Base-by-base conservation (phyloP, 2,797 vertebrate species). In the Sciurus vulgaris region DNA sequence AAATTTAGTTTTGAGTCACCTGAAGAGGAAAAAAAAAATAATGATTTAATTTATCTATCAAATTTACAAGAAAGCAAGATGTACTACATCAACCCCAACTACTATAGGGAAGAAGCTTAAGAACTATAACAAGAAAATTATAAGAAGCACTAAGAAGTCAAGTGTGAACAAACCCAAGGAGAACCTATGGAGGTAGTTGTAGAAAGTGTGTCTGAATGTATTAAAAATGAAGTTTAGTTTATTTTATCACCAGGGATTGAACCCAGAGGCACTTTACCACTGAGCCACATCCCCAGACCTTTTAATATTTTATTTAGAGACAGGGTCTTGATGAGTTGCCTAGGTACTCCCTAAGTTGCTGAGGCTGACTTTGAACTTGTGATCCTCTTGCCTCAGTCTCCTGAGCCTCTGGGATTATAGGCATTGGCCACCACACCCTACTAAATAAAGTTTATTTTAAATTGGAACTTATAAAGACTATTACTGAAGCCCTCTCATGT, bases 371-470 rank as follows among this genome's bases (percentile, higher is more conserved):
- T 56, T 56, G 54, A 56, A 22, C 18, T 56, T 7, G 20, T 8
- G 2, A 56, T 56, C 18, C 18, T 56, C 54, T 7, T 22, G 7
- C 7, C 54, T 56, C 54, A 56, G 54, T 18, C 54, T 56, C 54
- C 18, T 7, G 20, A 56, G 20, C 20, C 20, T 56, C 54, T 56
- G 54, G 54, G 54, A 56, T 22, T 56, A 56, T 7, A 22, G 54
- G 20, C 20, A 18, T 22, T 7, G 7, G 7, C 20, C 54, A 56
- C 7, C 54, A 56, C 20, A 2, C 54, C 54, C 54, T 20, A 56
- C 54, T 22, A 93, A 92, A 84, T 61, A 7, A 47, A 69, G 11
- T 67, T 77, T 30, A 82, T 69, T 87, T 91, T 72, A 89, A 88
- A 72, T 51, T 76, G 22, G 91, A 61, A 14, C 26, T 56, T 86